A percentile compares a stretch with the other conserved stretches of the same genome.
Conservation (phyloP, 1,140 invertebrate genomes). For the Aradophagus sp. region DNA sequence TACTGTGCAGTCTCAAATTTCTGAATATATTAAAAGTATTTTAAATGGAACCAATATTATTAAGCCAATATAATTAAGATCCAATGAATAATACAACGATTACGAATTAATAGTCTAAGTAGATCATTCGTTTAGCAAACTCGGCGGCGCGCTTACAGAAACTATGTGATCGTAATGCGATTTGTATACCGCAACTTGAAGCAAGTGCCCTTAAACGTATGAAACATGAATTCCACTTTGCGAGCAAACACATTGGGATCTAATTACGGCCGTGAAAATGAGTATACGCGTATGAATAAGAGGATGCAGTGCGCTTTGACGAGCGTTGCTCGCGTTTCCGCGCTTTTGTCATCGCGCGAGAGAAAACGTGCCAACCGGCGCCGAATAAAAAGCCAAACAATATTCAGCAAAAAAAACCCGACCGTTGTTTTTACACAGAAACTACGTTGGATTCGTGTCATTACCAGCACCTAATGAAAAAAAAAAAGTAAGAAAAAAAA, state of each 20-base stretch:
- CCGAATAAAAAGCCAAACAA: conserved; percentile 36
- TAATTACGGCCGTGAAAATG: conserved; percentile 57
- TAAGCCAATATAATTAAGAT: too few relatives aligned
- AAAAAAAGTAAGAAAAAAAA: background rate
- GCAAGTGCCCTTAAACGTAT: conserved; percentile 26
- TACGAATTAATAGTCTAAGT: too few relatives aligned
- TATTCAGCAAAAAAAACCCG: conserved; percentile 26
- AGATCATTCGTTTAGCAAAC: too few relatives aligned
- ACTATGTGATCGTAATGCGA: background rate
- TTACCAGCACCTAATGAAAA: conserved; percentile 5
- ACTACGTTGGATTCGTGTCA: conserved; percentile 18
- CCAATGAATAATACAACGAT: too few relatives aligned
- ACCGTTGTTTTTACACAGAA: conserved; percentile 15
- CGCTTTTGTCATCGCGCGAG: conserved; percentile 61
- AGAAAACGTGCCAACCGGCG: conserved; percentile 60
- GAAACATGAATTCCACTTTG: conserved; percentile 37
- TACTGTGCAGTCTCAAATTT: background rate
- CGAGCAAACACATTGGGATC: conserved; percentile 35
- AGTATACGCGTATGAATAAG: conserved; percentile 46
- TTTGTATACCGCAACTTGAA: conserved; percentile 3
- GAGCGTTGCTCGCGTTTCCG: conserved; percentile 66
- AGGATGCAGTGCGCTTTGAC: conserved; percentile 64
- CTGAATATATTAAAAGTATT: too few relatives aligned
- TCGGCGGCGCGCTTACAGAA: too few relatives aligned
- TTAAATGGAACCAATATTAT: too few relatives aligned